These are phyloP conservation scores for Dinomys branickii DNA, from an alignment of 2,113 vertebrate genomes.

Conservation along the genomic window DNA sequence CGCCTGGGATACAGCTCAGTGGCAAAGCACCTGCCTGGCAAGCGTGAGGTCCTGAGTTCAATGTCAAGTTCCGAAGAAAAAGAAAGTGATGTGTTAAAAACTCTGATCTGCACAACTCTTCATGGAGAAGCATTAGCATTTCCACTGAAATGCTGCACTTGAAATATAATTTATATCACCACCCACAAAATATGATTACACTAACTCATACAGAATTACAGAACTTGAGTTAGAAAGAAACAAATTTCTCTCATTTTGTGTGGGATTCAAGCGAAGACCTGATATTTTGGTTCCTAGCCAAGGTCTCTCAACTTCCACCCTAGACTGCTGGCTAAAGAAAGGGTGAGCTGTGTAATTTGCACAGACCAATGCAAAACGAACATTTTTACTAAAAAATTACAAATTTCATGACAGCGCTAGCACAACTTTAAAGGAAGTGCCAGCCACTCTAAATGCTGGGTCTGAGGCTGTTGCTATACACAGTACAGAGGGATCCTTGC, in stretches of 20 bases:
- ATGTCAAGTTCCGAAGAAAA: too few species aligned
- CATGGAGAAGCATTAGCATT: slow-evolving; percentile 19
- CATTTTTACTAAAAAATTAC: slow-evolving; percentile 15
- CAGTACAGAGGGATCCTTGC: neutral
- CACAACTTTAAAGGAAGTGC: neutral
- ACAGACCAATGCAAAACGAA: neutral
- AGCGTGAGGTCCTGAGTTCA: too few species aligned
- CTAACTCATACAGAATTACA: slow-evolving; percentile 30
- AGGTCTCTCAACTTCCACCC: neutral
- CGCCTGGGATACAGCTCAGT: too few species aligned
- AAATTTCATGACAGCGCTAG: neutral
- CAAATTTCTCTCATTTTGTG: neutral
- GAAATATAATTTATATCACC: neutral
- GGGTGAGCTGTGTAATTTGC: neutral
- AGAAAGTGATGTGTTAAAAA: slow-evolving; percentile 2
- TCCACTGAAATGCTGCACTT: neutral
- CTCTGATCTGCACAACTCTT: neutral
- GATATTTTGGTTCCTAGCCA: neutral
- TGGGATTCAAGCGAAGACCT: neutral
- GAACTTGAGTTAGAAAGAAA: neutral
- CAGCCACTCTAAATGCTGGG: neutral
- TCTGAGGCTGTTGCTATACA: neutral
- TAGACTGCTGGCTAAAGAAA: neutral
- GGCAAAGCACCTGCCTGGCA: too few species aligned
- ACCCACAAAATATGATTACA: slow-evolving; percentile 43